Evolutionary conservation across 2,113 vertebrate species (phyloP).

Genomic region (Erythrocercus mccallii): DNA sequence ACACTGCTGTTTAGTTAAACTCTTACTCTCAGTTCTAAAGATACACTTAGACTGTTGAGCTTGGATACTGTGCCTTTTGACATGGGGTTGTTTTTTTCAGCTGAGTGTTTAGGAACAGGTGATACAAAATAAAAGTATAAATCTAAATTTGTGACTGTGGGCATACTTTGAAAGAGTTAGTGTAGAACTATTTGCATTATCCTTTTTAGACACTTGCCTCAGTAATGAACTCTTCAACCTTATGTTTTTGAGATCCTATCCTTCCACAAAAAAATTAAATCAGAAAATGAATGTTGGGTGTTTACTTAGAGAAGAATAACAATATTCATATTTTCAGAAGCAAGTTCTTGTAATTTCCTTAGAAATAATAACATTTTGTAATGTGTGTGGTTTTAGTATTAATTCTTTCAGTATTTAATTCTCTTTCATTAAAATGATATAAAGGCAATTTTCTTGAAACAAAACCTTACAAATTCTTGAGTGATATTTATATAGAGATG

Average conservation of each 20-base stretch:
- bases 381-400: fast-evolving
- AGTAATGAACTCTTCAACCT: neutral
- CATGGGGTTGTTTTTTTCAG: neutral
- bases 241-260: neutral
- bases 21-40: neutral
- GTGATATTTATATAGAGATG: neutral
- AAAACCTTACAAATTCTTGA: neutral
- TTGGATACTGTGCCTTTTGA: neutral
- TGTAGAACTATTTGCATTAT: neutral
- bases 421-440: neutral
- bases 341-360: neutral
- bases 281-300: neutral
- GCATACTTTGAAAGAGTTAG: neutral
- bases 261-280: neutral
- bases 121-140: neutral
- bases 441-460: neutral
- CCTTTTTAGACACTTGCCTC: neutral
- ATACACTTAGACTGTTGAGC: neutral
- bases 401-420: neutral
- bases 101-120: neutral
- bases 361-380: neutral
- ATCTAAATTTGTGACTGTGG: neutral
- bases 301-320: conserved; percentile 27
- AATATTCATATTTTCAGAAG: neutral
- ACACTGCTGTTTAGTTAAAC: neutral